Conservation (phyloP, 2,797 vertebrate genomes). For the Periophthalmus magnuspinnatus region DNA sequence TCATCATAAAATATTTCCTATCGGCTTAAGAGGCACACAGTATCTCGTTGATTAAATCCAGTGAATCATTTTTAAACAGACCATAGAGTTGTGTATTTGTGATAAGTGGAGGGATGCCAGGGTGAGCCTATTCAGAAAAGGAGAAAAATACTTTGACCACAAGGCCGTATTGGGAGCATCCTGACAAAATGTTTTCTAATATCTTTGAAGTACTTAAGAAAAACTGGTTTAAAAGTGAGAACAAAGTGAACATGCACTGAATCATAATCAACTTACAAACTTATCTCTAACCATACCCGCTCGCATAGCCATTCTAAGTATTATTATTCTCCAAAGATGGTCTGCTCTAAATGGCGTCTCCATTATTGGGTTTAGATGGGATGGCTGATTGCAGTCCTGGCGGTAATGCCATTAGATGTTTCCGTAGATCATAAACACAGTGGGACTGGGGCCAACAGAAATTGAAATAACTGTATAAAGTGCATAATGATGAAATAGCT, state of each 20-base stretch:
- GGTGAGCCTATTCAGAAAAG: constrained; percentile 17
- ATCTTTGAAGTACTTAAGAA: neutral
- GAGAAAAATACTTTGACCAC: neutral
- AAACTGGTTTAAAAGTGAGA: neutral
- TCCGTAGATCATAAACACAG: constrained; percentile 42
- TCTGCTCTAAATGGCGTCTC: constrained; percentile 50
- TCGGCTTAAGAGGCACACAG: neutral
- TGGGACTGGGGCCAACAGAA: constrained; percentile 4
- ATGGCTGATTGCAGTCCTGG: constrained; percentile 27
- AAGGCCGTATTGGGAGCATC: neutral
- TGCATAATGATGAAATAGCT: constrained; percentile 9
- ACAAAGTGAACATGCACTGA: constrained; percentile 12
- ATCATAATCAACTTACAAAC: neutral
- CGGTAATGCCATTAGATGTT: constrained; percentile 63
- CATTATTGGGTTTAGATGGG: constrained; percentile 63
- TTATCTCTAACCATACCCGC: neutral
- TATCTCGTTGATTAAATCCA: neutral
- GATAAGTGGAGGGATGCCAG: neutral
- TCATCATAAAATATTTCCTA: neutral
- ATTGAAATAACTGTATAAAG: constrained; percentile 20
- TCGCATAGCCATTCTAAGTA: constrained; percentile 7
- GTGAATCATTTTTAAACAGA: neutral
- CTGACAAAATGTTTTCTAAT: neutral
- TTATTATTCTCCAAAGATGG: constrained; percentile 30
- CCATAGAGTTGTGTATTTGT: neutral